phyloP scores from a whole-genome alignment of 2,113 vertebrate genomes.

The Erythrolamprus reginae region DNA sequence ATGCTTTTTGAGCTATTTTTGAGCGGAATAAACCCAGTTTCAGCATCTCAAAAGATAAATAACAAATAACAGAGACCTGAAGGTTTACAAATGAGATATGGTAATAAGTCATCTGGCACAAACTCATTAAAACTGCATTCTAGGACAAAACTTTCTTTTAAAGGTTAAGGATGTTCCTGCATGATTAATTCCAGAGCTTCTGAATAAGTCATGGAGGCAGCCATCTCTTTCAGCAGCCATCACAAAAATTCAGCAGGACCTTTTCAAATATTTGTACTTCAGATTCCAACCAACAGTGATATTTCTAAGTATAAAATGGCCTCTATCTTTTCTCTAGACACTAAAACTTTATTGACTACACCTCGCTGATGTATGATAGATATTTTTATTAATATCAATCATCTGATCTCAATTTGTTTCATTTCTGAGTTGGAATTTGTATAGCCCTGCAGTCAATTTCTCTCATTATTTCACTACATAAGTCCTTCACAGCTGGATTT shows the following conservation, averaged over 20 bases:
- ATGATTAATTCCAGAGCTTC: background rate
- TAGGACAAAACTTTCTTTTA: background rate
- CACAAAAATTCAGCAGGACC: background rate
- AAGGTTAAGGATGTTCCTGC: background rate
- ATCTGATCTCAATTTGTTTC: background rate
- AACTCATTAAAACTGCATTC: slow-evolving; percentile 1
- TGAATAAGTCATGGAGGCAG: background rate
- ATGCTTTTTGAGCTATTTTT: background rate
- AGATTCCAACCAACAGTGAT: background rate
- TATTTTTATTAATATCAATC: background rate
- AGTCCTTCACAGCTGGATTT: background rate
- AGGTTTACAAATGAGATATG: slow-evolving; percentile 7
- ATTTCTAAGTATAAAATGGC: background rate
- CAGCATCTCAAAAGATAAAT: background rate
- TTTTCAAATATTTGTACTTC: background rate
- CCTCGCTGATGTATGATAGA: background rate
- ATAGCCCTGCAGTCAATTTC: background rate
- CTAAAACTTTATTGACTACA: background rate
- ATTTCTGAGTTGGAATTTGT: background rate
- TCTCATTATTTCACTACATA: background rate
- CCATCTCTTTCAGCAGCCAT: background rate
- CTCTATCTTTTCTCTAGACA: background rate
- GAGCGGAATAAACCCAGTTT: background rate
- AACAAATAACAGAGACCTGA: background rate
- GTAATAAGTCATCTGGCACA: background rate